Percentiles rank a stretch among this genome's conserved stretches.
phyloP scores from a whole-genome alignment of 92 coral and sea anemone species.

The Muricea muricata region DNA sequence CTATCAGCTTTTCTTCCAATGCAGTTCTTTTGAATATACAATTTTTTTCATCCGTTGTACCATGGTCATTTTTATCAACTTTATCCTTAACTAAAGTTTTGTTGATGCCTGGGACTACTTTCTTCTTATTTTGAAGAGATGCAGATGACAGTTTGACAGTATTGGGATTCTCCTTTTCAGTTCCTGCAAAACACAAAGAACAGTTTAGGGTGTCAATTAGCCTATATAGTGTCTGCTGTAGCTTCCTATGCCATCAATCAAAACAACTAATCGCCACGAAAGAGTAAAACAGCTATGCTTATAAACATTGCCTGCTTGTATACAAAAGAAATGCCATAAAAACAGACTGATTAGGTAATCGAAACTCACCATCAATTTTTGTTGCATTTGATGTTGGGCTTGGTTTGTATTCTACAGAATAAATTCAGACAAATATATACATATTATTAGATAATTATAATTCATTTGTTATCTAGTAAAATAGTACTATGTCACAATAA shows the following conservation, averaged over 20 bases:
- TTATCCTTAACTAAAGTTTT: background rate
- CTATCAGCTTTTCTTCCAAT: slow-evolving; percentile 39
- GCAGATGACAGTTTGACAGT: slow-evolving; percentile 1
- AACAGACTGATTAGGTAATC: background rate
- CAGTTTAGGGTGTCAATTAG: background rate
- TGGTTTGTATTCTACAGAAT: slow-evolving; percentile 27
- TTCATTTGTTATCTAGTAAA: too few relatives aligned
- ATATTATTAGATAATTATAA: too few relatives aligned
- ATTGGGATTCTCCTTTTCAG: background rate
- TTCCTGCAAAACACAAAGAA: background rate
- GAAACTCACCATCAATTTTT: background rate
- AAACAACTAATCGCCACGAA: background rate
- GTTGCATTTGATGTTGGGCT: slow-evolving; percentile 2
- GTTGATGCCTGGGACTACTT: background rate
- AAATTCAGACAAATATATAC: too few relatives aligned
- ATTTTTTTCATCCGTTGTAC: background rate
- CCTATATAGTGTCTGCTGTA: background rate
- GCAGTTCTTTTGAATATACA: slow-evolving; percentile 35
- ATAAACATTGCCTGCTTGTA: too few relatives aligned
- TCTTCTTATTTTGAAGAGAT: background rate
- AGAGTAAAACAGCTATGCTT: too few relatives aligned
- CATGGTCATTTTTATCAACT: background rate
- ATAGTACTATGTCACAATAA: too few relatives aligned
- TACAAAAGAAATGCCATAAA: background rate
- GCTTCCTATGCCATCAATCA: too few relatives aligned